Percentiles rank a stretch among this genome's conserved stretches.
Evolutionary conservation across 2,888 invertebrate genomes (phyloP).

Genomic region (Eupithecia exiguata): DNA sequence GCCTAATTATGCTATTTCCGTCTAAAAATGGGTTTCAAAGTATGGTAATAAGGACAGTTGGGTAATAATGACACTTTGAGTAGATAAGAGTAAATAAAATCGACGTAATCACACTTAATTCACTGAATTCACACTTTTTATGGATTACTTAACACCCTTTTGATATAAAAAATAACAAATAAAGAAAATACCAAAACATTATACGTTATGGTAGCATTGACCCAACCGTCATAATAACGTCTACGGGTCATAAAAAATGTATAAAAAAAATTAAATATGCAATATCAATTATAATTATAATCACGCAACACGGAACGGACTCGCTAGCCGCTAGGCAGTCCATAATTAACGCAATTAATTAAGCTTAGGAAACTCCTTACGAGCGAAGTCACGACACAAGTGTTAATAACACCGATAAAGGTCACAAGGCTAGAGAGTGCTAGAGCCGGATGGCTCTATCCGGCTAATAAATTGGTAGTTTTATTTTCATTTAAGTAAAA

Average conservation of each 20-base stretch:
- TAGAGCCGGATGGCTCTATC: slow-evolving; percentile 12
- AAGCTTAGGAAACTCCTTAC: slow-evolving; percentile 65
- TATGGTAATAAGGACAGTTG: slow-evolving; percentile 43
- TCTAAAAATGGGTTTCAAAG: slow-evolving; percentile 51
- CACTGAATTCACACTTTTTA: slow-evolving; percentile 3
- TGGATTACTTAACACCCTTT: neutral
- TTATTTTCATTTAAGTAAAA: too few species aligned
- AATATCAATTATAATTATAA: slow-evolving; percentile 51
- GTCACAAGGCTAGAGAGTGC: slow-evolving; percentile 49
- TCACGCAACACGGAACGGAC: slow-evolving; percentile 44
- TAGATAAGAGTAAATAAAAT: slow-evolving; percentile 21
- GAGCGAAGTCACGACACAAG: slow-evolving; percentile 62
- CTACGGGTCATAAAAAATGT: slow-evolving; percentile 8
- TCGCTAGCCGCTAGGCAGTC: slow-evolving; percentile 46
- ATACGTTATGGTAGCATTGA: slow-evolving; percentile 7
- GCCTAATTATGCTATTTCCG: slow-evolving; percentile 59
- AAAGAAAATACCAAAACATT: slow-evolving; percentile 5
- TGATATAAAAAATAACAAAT: neutral
- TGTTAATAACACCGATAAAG: slow-evolving; percentile 60
- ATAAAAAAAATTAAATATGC: slow-evolving; percentile 41
- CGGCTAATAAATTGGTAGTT: neutral
- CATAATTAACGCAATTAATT: slow-evolving; percentile 72
- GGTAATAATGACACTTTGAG: slow-evolving; percentile 24
- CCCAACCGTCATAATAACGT: slow-evolving; percentile 9
- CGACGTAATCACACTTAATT: slow-evolving; percentile 10